Evolutionary conservation across 2,113 vertebrate genomes (phyloP).

Genomic region (Gymnobelideus leadbeateri): DNA sequence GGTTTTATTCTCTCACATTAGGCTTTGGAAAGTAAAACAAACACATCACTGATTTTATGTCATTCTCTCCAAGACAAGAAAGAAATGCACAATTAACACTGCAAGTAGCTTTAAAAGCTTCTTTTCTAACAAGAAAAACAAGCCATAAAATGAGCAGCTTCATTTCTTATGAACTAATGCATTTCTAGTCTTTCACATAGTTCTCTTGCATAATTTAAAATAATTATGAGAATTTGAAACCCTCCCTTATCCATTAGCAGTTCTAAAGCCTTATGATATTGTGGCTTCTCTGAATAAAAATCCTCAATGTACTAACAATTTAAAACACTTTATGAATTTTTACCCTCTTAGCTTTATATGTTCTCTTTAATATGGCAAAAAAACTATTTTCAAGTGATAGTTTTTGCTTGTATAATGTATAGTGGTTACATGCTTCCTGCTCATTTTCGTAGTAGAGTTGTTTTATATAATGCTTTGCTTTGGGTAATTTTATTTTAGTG

Average conservation of each 20-base stretch:
- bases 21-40: conserved; percentile 82
- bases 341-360: background rate
- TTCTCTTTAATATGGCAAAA: background rate
- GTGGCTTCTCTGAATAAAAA: background rate
- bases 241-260: background rate
- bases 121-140: conserved; percentile 72
- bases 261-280: conserved; percentile 7
- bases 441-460: background rate
- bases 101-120: conserved; percentile 76
- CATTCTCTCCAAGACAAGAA: conserved; percentile 78
- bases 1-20: conserved; percentile 84
- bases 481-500: conserved; percentile 31
- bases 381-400: background rate
- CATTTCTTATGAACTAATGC: conserved; percentile 64
- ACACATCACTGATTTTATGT: conserved; percentile 85
- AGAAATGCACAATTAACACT: conserved; percentile 81
- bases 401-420: background rate
- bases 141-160: conserved; percentile 70
- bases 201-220: conserved; percentile 70
- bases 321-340: background rate
- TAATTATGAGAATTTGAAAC: conserved; percentile 62
- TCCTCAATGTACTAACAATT: conserved; percentile 35
- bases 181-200: conserved; percentile 51
- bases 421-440: background rate
- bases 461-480: background rate